Percentiles rank a stretch among this genome's conserved stretches.
phyloP scores from a whole-genome alignment of 2,888 invertebrate genomes.

The Antheraea yamamai region DNA sequence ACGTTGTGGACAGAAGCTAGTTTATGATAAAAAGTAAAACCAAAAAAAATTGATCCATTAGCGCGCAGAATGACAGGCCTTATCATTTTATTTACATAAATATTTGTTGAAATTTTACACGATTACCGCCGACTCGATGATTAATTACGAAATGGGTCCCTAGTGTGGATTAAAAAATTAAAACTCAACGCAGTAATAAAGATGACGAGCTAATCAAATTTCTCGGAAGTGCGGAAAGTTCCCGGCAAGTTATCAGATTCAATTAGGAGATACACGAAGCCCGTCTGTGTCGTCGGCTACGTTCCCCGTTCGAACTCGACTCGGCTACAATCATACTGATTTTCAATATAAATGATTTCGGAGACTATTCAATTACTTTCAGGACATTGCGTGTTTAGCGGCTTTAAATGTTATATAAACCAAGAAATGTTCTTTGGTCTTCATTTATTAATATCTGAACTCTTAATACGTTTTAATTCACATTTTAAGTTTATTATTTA shows the following conservation, averaged over 20 bases:
- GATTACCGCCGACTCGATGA: slow-evolving; percentile 40
- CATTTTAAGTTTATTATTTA: background rate
- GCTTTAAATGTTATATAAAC: background rate
- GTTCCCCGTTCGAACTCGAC: slow-evolving; percentile 15
- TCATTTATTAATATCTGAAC: background rate
- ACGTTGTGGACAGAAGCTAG: too few relatives aligned
- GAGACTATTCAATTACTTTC: slow-evolving; percentile 1
- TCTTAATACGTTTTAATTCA: background rate
- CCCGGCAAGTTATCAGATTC: slow-evolving; percentile 69
- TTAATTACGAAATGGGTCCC: slow-evolving; percentile 44
- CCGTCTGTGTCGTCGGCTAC: slow-evolving; percentile 34
- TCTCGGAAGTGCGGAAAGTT: slow-evolving; percentile 67
- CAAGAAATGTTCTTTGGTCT: background rate
- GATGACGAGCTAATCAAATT: slow-evolving; percentile 76
- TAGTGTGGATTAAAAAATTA: slow-evolving; percentile 58
- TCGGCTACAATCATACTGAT: slow-evolving; percentile 8
- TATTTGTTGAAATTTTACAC: slow-evolving; percentile 36
- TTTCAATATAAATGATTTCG: slow-evolving; percentile 1
- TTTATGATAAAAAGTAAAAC: too few relatives aligned
- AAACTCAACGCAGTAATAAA: slow-evolving; percentile 59
- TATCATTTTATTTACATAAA: slow-evolving; percentile 22
- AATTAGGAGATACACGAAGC: slow-evolving; percentile 70
- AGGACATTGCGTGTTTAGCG: background rate
- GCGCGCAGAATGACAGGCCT: too few relatives aligned
- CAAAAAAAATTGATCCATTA: too few relatives aligned